Percentiles rank a stretch among this genome's conserved stretches.
Evolutionary conservation across 1,140 invertebrate species (phyloP).

Genomic region (Hesperophylax magnus): DNA sequence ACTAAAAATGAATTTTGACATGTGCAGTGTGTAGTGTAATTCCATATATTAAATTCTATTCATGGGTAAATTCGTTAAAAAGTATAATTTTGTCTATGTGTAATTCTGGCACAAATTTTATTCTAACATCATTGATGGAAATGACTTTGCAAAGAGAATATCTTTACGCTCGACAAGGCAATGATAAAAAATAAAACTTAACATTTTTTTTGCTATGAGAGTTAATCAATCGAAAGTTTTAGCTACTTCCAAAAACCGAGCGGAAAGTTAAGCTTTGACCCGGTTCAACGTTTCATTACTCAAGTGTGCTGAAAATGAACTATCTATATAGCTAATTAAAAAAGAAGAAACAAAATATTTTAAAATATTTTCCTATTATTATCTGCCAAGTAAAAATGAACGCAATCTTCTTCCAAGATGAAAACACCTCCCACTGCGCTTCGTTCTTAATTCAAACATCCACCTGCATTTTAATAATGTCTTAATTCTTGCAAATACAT

Average conservation of each 20-base stretch:
- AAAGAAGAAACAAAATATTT: not conserved
- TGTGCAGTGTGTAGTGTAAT: too few species aligned
- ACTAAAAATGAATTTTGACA: too few species aligned
- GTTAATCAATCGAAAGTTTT: not conserved
- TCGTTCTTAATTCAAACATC: slow-evolving; percentile 1
- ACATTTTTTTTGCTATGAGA: not conserved
- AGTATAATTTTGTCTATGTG: too few species aligned
- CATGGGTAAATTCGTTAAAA: too few species aligned
- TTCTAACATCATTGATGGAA: too few species aligned
- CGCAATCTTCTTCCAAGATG: not conserved
- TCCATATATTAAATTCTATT: too few species aligned
- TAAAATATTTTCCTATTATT: not conserved
- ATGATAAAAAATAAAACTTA: not conserved
- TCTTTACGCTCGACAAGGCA: not conserved
- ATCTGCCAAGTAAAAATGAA: not conserved
- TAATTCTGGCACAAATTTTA: too few species aligned
- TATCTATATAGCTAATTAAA: not conserved
- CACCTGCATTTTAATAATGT: slow-evolving; percentile 33
- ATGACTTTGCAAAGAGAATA: not conserved
- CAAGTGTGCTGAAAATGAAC: too few species aligned
- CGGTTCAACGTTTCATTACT: too few species aligned
- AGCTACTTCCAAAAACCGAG: not conserved
- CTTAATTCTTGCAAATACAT: slow-evolving; percentile 25
- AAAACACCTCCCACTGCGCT: slow-evolving; percentile 15
- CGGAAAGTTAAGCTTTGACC: too few species aligned